Evolutionary conservation across 2,797 vertebrate species (phyloP), one percentile per base, ranked within the genome.

Genomic region (Choloepus didactylus): DNA sequence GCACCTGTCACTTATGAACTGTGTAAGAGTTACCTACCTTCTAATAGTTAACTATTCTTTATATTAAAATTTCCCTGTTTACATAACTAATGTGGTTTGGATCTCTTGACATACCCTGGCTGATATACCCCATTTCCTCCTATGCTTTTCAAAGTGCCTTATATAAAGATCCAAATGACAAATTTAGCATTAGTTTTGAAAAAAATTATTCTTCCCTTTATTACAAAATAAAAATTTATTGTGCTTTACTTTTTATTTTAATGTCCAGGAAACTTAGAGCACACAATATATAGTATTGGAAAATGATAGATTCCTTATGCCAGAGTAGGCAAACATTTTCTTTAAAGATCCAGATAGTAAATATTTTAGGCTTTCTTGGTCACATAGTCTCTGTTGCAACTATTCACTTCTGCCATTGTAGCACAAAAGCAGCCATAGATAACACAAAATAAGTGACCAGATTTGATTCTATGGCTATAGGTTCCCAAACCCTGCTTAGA

Each of bases 171-270:
- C 0, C 41, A 89, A 86, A 83, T 79, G 18, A 41, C 3, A 93
- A 81, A 87, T 54, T 77, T 92, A 64, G 25, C 3, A 67, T 80
- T 51, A 67, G 18, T 82, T 93, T 15, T 82, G 56, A 77, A 77
- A 62, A 64, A 46, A 88, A 80, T 23, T 66, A 10, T 64, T 84
- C 66, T 29, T 81, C 81, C 62, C 10, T 49, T 64, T 72, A 38
- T 69, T 67, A 51, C 29, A 21, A 31, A 88, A 72, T 91, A 2
- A 46, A 76, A 70, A 46, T 38, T 31, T 1, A 29, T 23, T 73
- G 27, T 38, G 12, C 72, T 64, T 81, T 56, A 75, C 54, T 70
- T 92, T 81, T 76, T 88, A 72, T 93, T 87, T 89, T 44, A 2
- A 41, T 82, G 4, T 93, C 6, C 9, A 41, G 29, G 27, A 91